Evolutionary conservation across 2,888 invertebrate genomes (phyloP), one percentile per base, ranked within the genome.

Genomic region (Heterodera filipjevi): DNA sequence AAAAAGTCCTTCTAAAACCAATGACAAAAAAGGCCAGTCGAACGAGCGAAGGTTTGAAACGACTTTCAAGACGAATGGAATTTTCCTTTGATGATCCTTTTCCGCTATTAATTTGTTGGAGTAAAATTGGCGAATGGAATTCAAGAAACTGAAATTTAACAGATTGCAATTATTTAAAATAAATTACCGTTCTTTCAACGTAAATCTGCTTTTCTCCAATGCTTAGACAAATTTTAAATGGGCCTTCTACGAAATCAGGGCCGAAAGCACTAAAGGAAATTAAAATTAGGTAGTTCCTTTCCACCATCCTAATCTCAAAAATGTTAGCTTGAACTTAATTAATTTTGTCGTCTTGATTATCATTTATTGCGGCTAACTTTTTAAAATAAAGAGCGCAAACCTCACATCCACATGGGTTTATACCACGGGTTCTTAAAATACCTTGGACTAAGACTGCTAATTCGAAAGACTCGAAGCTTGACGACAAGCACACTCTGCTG

Each of bases 21-120:
- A 73, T 27, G 64, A 27, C 27, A 35, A 35, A 33, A n/a, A 73
- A 46, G 12, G 73, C 73, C 73, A 73, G 16, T n/a, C 35, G 33
- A 27, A 73, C 73, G n/a, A 44, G 39, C 35, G 73, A 49, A 44
- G 49, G 73, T 33, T 73, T 73, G 27, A 73, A 73, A 22, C 46
- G 59, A 27, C n/a, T 64, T 35, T 27, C 49, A 33, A 73, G 59
- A n/a, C 27, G 35, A 44, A 73, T 73, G 22, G 73, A 27, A 73
- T 73, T 73, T 27, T 30, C n/a, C 59, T 64, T 59, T n/a, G 59
- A 33, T 14, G 59, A 14, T 73, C 73, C 73, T 1, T 27, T 59
- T 46, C 49, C 49, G 5, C 44, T 16, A 33, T 73, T 27, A 10
- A 73, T 27, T 27, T 27, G 59, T 27, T n/a, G 27, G 6, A n/a